Conservation (phyloP, 2,888 invertebrate genomes). For the Leptopilina drosophilae region DNA sequence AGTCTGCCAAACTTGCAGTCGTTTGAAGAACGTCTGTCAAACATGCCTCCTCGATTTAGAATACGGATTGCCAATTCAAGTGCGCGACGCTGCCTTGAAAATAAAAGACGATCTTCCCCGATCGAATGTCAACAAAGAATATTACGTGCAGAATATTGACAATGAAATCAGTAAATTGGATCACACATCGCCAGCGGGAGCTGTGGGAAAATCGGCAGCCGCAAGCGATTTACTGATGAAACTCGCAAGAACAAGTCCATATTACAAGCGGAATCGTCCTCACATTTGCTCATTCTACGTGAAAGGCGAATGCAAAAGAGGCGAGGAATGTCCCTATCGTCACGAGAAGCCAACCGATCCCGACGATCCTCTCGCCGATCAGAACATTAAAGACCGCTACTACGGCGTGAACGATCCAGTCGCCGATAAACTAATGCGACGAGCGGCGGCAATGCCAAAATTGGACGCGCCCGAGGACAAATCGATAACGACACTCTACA, state of each 20-base stretch:
- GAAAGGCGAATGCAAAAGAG: constrained; percentile 97
- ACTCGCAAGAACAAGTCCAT: constrained; percentile 93
- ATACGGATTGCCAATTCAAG: constrained; percentile 92
- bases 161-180: constrained; percentile 81
- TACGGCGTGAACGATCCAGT: constrained; percentile 98
- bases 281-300: constrained; percentile 99
- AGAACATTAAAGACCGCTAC: constrained; percentile 96
- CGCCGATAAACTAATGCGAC: constrained; percentile 93
- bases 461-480: constrained; percentile 97
- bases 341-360: constrained; percentile 98
- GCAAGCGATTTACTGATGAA: constrained; percentile 90
- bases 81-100: constrained; percentile 93
- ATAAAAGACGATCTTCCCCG: constrained; percentile 94
- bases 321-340: constrained; percentile 97
- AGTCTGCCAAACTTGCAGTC: constrained; percentile 96
- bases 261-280: constrained; percentile 95
- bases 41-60: constrained; percentile 96
- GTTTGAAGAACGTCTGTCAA: constrained; percentile 97
- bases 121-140: constrained; percentile 96
- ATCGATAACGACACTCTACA: constrained; percentile 96
- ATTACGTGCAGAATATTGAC: constrained; percentile 94
- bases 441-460: constrained; percentile 95
- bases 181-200: constrained; percentile 79
- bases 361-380: constrained; percentile 96
- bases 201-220: constrained; percentile 86